Conservation (phyloP, 2,888 invertebrate genomes). For the Brachylomia viminalis region DNA sequence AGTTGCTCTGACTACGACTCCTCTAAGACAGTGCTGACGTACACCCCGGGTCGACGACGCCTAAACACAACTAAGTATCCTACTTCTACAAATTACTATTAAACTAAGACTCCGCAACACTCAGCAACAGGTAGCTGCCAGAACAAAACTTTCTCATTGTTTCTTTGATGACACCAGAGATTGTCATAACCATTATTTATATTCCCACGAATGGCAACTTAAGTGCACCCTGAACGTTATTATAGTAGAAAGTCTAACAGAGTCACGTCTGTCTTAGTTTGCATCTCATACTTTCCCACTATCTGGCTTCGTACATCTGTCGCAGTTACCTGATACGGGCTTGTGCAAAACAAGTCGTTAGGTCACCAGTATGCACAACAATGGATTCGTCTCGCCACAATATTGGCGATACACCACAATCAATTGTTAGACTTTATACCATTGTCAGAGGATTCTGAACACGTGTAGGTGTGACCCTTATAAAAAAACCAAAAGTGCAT, state of each 20-base stretch:
- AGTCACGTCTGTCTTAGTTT: constrained; percentile 89
- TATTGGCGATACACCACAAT: constrained; percentile 66
- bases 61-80: constrained; percentile 19
- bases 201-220: constrained; percentile 88
- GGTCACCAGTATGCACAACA: constrained; percentile 79
- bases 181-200: constrained; percentile 81
- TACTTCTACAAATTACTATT: constrained; percentile 9
- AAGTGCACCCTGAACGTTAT: constrained; percentile 82
- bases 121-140: constrained; percentile 44
- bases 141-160: constrained; percentile 77
- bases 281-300: constrained; percentile 85
- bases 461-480: constrained; percentile 84
- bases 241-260: constrained; percentile 85
- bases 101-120: constrained; percentile 11
- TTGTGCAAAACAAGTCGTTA: constrained; percentile 83
- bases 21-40: constrained; percentile 50
- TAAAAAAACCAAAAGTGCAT: constrained; percentile 74
- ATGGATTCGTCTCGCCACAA: constrained; percentile 68
- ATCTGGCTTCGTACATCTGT: constrained; percentile 85
- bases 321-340: constrained; percentile 83
- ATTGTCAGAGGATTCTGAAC: constrained; percentile 76
- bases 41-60: constrained; percentile 42
- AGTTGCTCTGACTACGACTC: constrained; percentile 25
- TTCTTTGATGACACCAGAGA: constrained; percentile 78
- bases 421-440: constrained; percentile 58